Conservation (phyloP, 2,888 invertebrate genomes). For the Drosophila hawaiiensis region DNA sequence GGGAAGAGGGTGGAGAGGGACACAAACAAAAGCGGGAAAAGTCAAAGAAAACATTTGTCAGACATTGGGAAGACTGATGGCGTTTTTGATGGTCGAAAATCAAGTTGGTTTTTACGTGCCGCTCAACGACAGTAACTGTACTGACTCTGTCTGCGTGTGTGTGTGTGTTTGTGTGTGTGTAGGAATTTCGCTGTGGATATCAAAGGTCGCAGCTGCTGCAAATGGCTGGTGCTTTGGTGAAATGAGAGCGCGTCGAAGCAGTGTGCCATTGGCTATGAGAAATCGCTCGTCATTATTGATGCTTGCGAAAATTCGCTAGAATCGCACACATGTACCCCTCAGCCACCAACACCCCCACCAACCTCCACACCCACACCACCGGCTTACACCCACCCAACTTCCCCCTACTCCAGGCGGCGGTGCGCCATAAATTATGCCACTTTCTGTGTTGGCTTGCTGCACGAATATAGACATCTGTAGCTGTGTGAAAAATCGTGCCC, state of each 20-base stretch:
- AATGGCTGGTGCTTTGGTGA: slow-evolving; percentile 79
- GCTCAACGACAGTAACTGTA: slow-evolving; percentile 53
- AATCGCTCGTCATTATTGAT: slow-evolving; percentile 81
- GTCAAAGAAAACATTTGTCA: slow-evolving; percentile 77
- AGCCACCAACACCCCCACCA: not conserved
- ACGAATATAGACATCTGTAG: slow-evolving; percentile 76
- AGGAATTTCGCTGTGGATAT: slow-evolving; percentile 64
- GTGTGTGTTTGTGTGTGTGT: slow-evolving; percentile 18
- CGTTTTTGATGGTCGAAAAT: slow-evolving; percentile 80
- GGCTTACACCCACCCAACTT: not conserved
- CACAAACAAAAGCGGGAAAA: slow-evolving; percentile 26
- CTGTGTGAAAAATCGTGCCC: slow-evolving; percentile 80
- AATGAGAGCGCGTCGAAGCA: slow-evolving; percentile 56
- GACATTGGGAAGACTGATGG: slow-evolving; percentile 75
- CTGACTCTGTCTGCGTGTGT: slow-evolving; percentile 10
- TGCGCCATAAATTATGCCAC: slow-evolving; percentile 75
- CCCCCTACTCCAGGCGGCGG: slow-evolving; percentile 4
- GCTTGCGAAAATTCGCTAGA: slow-evolving; percentile 74
- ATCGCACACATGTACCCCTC: slow-evolving; percentile 54
- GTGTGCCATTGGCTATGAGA: slow-evolving; percentile 64
- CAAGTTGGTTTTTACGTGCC: slow-evolving; percentile 81
- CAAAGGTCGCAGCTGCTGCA: slow-evolving; percentile 81
- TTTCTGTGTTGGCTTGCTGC: slow-evolving; percentile 51
- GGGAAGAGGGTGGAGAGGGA: not conserved
- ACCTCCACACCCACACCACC: not conserved